These are phyloP conservation scores for Drosophila paracracens DNA, from an alignment of 2,888 invertebrate genomes.

Conservation along the genomic window DNA sequence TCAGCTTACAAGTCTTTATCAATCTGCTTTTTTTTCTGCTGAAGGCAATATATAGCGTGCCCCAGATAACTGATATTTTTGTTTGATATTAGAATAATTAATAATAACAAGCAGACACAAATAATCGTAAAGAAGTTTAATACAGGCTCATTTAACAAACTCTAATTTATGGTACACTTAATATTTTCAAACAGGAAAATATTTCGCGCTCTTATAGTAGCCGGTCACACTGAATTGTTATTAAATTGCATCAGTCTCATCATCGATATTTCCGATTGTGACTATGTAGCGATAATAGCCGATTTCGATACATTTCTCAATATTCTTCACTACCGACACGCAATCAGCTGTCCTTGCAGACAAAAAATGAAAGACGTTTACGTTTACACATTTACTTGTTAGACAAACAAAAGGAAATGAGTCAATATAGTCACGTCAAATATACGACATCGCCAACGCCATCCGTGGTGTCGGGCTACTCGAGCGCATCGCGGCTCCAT, in stretches of 20 bases:
- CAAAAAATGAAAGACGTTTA: conserved; percentile 56
- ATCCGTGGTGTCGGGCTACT: conserved; percentile 79
- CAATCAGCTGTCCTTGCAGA: conserved; percentile 57
- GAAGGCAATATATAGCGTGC: neutral
- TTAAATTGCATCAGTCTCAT: neutral
- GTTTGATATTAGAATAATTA: neutral
- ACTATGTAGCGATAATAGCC: neutral
- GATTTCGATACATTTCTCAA: conserved; percentile 13
- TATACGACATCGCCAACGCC: conserved; percentile 74
- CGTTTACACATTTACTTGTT: conserved; percentile 60
- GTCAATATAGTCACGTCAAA: conserved; percentile 73
- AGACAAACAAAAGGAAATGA: conserved; percentile 54
- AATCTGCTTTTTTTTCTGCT: too few species aligned
- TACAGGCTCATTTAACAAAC: neutral
- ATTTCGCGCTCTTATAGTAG: conserved; percentile 1
- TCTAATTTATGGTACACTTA: neutral
- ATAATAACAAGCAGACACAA: neutral
- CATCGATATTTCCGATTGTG: conserved; percentile 14
- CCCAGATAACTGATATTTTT: neutral
- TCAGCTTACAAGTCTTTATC: neutral
- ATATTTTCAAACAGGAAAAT: neutral
- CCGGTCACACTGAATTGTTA: conserved; percentile 3
- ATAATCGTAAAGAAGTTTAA: neutral
- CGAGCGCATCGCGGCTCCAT: conserved; percentile 86
- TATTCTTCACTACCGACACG: conserved; percentile 4